Evolutionary conservation across 2,888 invertebrate species (phyloP), one percentile per base, ranked within the genome.

Genomic region (Dione juno): DNA sequence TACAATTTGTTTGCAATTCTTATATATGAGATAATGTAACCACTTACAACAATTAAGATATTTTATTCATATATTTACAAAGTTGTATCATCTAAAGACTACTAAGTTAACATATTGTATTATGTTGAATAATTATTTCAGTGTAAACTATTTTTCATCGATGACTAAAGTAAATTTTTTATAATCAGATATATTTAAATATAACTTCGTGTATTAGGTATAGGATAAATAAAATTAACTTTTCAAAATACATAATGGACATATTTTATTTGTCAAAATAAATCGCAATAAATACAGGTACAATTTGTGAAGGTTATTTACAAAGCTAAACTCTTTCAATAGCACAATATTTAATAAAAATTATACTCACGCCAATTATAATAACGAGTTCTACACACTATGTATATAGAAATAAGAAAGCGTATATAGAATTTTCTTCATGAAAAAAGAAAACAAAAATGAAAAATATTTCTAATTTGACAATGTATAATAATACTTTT

Each of bases 211-310:
- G 19, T 16, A 16, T 10, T 14, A 16, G 11, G 13, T 13, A 57
- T 40, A 37, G 53, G 14, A 37, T 10, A 52, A 74, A 75, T 70
- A 71, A 69, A 85, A 88, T 80, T 70, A 71, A 13, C 40, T 52
- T 59, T 75, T 82, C 84, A 90, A 90, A 90, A 91, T 89, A 91
- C 84, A 88, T 88, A 88, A 78, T 82, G 82, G 83, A 84, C 81
- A 82, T 88, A 61, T 61, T 61, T 88, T 88, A 88, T 85, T 90
- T 79, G 74, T 78, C 77, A 77, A 84, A 84, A 84, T 82, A 84
- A 86, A 82, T 79, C 77, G 82, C 81, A 84, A 86, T 88, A 86
- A 87, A 89, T 88, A 90, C 86, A 88, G 85, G 86, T 89, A 88
- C 86, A 88, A 88, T 90, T 88, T 87, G 72, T 78, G 72, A 78